Conservation (phyloP, 2,797 vertebrate species). For the Linurgus olivaceus region DNA sequence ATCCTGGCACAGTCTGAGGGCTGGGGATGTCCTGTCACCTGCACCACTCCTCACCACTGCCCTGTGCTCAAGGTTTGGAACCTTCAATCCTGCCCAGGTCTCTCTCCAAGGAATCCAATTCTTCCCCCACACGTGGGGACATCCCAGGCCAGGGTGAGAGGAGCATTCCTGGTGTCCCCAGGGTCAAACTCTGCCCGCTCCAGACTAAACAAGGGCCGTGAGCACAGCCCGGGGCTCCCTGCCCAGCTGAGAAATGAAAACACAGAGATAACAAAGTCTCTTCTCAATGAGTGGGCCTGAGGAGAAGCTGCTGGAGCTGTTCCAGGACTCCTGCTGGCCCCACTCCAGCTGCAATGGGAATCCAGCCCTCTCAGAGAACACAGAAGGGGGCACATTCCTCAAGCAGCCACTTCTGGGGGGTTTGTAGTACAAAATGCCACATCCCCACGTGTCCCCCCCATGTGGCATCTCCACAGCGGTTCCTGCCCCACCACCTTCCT, state of each 20-base stretch:
- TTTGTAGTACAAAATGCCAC: not conserved
- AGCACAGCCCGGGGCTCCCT: not conserved
- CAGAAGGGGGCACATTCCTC: not conserved
- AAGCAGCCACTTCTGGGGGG: not conserved
- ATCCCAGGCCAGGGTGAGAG: not conserved
- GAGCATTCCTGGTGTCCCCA: not conserved
- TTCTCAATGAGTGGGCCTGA: not conserved
- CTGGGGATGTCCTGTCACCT: not conserved
- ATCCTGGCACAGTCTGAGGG: not conserved
- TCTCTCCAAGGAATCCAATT: not conserved
- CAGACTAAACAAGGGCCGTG: conserved; percentile 9
- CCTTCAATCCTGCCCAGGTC: not conserved
- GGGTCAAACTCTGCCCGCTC: not conserved
- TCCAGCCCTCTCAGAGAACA: not conserved
- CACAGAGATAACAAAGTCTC: not conserved
- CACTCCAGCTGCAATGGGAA: not conserved
- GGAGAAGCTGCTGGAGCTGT: not conserved
- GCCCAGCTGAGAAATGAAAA: not conserved
- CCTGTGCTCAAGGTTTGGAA: not conserved
- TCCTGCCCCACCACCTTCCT: not conserved
- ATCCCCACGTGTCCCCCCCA: not conserved
- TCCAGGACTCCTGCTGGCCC: not conserved
- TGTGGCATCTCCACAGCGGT: not conserved
- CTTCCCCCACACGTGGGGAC: not conserved
- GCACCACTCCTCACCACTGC: not conserved